These are phyloP conservation scores for Syndactyla subalaris DNA, from an alignment of 2,797 vertebrate species.

Conservation along the genomic window DNA sequence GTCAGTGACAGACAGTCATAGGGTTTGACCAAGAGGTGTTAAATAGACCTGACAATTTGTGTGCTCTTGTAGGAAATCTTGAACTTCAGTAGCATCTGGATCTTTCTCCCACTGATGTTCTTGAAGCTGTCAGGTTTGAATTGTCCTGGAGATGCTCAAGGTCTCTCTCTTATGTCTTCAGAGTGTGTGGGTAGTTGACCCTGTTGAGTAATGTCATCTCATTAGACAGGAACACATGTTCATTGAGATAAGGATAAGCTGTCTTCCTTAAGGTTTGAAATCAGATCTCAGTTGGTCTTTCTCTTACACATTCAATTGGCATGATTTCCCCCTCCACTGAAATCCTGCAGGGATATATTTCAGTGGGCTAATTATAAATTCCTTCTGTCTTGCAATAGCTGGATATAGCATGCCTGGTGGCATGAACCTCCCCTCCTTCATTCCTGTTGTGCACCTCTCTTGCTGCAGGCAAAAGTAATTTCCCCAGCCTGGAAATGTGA, in stretches of 20 bases:
- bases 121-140: neutral
- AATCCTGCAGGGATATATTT: constrained; percentile 55
- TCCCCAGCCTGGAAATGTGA: constrained; percentile 73
- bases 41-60: neutral
- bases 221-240: neutral
- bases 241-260: neutral
- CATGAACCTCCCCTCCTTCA: constrained; percentile 50
- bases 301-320: neutral
- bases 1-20: neutral
- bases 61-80: neutral
- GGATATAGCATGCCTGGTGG: constrained; percentile 58
- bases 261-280: constrained; percentile 22
- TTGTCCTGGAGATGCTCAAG: neutral
- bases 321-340: neutral
- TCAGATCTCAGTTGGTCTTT: constrained; percentile 26
- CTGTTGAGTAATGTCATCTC: constrained; percentile 5
- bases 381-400: constrained; percentile 54
- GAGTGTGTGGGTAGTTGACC: neutral
- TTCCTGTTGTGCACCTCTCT: constrained; percentile 58
- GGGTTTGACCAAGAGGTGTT: neutral
- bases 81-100: neutral
- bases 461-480: constrained; percentile 77
- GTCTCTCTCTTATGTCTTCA: neutral
- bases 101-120: neutral
- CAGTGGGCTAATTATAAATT: constrained; percentile 69